Evolutionary conservation across 2,888 invertebrate species (phyloP), one percentile per base, ranked within the genome.

Genomic region (Ectemnius continuus): DNA sequence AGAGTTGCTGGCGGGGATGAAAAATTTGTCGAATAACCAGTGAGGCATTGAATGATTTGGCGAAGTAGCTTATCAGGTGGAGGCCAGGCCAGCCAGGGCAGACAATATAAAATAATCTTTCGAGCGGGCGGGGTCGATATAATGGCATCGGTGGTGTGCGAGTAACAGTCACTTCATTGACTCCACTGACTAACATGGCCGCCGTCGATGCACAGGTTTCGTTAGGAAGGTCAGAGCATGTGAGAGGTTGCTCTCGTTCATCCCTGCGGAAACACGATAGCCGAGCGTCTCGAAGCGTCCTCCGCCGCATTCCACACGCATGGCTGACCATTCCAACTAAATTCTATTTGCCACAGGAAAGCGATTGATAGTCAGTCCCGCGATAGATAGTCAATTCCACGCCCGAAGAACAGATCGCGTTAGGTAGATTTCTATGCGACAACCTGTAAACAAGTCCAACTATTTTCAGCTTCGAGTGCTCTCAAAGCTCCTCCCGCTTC

Each of bases 181-280:
- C 70, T 63, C 66, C 65, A 36, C 5, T 36, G 36, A 36, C 36
- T 36, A 36, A 8, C 36, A 36, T 36, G 36, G 36, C 36, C 65
- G 72, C 36, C 75, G 72, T 8, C 75, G 73, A 71, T 36, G 36
- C 36, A 36, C 78, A 83, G 74, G 73, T 86, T 86, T 83, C 78
- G 87, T 85, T 83, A 85, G 75, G 80, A 77, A 71, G 36, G 36
- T 36, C 36, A 36, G 36, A 36, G 36, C 36, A 36, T 68, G 76
- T 80, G 78, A 84, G 85, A 86, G 84, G 78, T 81, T 73, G 75
- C 73, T 60, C 78, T 79, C 86, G 88, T 82, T 85, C 87, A 87
- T 76, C 84, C 84, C 87, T 88, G 88, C 84, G 88, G 89, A 89
- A 89, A 89, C 84, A 85, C 86, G 89, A 89, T 89, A 89, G 88